Base-by-base conservation (phyloP, 2,888 invertebrate genomes). In the Temnothorax ravouxi region DNA sequence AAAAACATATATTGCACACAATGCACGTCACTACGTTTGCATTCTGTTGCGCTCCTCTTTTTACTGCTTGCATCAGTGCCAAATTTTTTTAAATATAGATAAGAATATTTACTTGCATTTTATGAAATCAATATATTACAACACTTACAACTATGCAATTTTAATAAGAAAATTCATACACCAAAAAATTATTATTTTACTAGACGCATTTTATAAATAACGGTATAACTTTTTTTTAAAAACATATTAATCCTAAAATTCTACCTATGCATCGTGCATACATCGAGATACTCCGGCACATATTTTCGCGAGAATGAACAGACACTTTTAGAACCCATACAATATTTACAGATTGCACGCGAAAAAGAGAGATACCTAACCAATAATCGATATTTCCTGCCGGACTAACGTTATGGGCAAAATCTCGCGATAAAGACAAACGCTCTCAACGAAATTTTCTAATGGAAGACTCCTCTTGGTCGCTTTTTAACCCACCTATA, bases 311-410 rank as follows among this genome's bases (percentile, higher is more conserved):
- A 80, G 74, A 80, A 72, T 80, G 47, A 80, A 61, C 59, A 59
- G 75, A 50, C 79, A 80, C 59, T 80, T 80, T 80, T 80, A 80
- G 59, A 80, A 59, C 5, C 59, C 38, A 80, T 80, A 50, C 59
- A 80, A 80, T 80, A 80, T 80, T 80, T 80, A 72, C 72, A 80
- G 74, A 80, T 80, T 64, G 38, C 38, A 59, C 11, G 77, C 56
- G 59, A 80, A 80, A 80, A 72, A 80, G 79, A 56, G 74, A 80
- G 59, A 59, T 79, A 59, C 38, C 74, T 80, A 47, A 59, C 59
- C 79, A 72, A 80, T 80, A 80, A 80, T 80, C 79, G 74, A 80
- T 80, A 80, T 13, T 80, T 80, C 38, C 79, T 72, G 74, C 15
- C 18, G 50, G 41, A 25, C 44, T 77, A 54, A 44, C 47, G 52